A percentile compares a stretch with the other conserved stretches of the same genome.
phyloP scores from a whole-genome alignment of 2,797 vertebrate species.

The Tokudaia muenninki region DNA sequence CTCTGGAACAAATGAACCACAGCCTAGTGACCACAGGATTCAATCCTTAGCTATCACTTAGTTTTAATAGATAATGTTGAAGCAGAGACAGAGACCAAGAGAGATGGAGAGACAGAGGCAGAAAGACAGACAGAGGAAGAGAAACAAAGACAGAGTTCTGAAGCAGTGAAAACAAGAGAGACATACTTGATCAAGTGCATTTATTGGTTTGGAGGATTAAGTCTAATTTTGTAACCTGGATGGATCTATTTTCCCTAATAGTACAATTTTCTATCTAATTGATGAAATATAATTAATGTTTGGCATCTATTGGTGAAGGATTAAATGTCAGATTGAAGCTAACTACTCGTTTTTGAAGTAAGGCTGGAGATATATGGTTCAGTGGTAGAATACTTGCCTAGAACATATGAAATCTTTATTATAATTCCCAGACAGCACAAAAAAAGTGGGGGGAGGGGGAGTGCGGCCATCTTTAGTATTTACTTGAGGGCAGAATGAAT shows the following conservation, averaged over 20 bases:
- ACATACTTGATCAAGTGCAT: neutral
- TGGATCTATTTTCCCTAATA: neutral
- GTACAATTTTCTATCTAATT: neutral
- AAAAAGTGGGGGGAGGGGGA: too few species aligned
- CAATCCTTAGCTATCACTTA: neutral
- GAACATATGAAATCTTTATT: neutral
- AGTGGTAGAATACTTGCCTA: neutral
- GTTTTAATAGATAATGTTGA: slow-evolving; percentile 9
- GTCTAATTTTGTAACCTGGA: neutral
- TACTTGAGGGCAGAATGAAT: neutral
- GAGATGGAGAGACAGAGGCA: neutral
- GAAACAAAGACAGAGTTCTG: neutral
- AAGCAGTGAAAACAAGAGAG: neutral
- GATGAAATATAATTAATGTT: neutral
- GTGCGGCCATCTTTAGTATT: neutral
- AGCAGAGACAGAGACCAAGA: neutral
- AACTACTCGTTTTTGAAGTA: neutral
- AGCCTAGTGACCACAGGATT: neutral
- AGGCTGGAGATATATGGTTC: neutral
- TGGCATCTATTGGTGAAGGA: neutral
- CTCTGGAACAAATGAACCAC: neutral
- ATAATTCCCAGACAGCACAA: neutral
- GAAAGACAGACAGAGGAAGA: too few species aligned
- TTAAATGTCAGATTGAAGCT: neutral
- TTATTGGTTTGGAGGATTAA: neutral